These are phyloP conservation scores for Nomada fucata DNA, from an alignment of 2,888 invertebrate genomes.

Conservation along the genomic window DNA sequence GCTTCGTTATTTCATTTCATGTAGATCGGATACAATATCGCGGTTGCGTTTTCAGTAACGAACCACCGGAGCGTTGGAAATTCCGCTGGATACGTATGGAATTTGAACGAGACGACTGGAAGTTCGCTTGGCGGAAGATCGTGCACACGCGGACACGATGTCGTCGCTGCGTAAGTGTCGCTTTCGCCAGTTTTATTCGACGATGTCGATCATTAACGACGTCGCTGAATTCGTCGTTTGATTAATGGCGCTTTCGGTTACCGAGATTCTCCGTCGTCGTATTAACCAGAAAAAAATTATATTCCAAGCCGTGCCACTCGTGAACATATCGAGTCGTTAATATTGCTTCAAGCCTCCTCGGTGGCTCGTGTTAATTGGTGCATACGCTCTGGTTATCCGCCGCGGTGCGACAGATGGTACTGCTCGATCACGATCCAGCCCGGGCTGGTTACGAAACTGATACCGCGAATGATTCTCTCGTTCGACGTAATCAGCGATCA, in stretches of 20 bases:
- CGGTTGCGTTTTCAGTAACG: too few relatives aligned
- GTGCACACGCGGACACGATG: too few relatives aligned
- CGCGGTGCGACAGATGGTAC: background rate
- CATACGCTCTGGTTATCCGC: background rate
- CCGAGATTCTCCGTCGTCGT: background rate
- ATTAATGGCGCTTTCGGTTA: conserved; percentile 8
- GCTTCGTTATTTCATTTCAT: too few relatives aligned
- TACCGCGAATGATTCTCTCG: background rate
- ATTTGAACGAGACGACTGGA: too few relatives aligned
- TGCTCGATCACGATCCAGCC: background rate
- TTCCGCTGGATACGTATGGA: too few relatives aligned
- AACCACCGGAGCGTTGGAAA: too few relatives aligned
- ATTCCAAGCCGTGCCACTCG: conserved; percentile 16
- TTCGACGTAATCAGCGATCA: conserved; percentile 14
- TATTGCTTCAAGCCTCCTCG: conserved; percentile 28
- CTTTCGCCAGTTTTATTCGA: background rate
- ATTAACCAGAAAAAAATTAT: conserved; percentile 19
- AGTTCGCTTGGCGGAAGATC: too few relatives aligned
- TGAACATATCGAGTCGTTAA: conserved; percentile 43
- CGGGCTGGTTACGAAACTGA: background rate
- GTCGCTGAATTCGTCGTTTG: background rate
- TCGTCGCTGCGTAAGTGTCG: background rate
- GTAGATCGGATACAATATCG: too few relatives aligned
- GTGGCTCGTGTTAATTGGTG: conserved; percentile 23
- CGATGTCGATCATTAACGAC: conserved; percentile 13